Evolutionary conservation across 2,888 invertebrate genomes (phyloP), one percentile per base, ranked within the genome.

Genomic region (Desoria tigrina): DNA sequence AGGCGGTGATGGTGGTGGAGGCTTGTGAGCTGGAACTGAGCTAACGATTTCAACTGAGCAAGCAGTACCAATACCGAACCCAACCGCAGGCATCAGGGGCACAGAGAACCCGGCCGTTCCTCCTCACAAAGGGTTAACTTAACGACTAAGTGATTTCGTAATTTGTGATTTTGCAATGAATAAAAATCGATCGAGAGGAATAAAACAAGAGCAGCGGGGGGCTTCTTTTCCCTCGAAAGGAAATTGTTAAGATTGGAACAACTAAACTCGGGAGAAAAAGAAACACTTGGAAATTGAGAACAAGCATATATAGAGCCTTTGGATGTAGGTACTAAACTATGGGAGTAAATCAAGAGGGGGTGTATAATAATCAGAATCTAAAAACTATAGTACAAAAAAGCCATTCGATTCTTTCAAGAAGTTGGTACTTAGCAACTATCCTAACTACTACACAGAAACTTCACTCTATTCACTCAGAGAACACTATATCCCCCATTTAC

Each of bases 151-250:
- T 57, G 57, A 57, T 39, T 57, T 23, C 23, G 57, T 57, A 57
- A 57, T 57, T 57, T 57, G 57, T 57, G 57, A 57, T 57, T 57
- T 57, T 42, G 57, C 57, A 42, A 39, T 57, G 42, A 57, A 57
- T 57, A 57, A 42, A 57, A 42, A 57, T 57, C 57, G 57, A 57
- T 57, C 26, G 39, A 7, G 6, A 23, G 28, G 55, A 32, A 27
- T 14, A 24, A 51, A 14, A 4, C 14, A 55, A n/a, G 32, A 55
- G 18, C 55, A 27, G 55, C 55, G 27, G 55, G 27, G 55, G 37
- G 14, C 28, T 23, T 26, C 6, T 24, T 24, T 51, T 51, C 24
- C 26, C 16, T 45, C 45, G 4, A 16, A 16, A 45, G n/a, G 45
- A 45, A 16, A 32, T 32, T 32, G 11, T 32, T 11, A 11, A 32